phyloP scores from a whole-genome alignment of 2,888 invertebrate species.

The Spisula solida region DNA sequence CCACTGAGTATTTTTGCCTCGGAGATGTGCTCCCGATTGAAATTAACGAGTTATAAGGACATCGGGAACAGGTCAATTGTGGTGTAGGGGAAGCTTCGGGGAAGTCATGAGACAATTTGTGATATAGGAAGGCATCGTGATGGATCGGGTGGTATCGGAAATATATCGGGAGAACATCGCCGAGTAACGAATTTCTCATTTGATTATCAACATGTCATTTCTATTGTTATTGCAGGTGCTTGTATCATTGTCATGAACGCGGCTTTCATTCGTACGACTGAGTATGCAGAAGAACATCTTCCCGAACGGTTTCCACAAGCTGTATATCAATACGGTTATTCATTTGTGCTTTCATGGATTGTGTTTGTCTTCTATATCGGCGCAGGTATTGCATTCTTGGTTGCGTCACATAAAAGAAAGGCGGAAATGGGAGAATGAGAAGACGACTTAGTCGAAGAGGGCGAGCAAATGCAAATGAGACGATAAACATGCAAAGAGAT shows the following conservation, averaged over 20 bases:
- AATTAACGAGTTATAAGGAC: too few relatives aligned
- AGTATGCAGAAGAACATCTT: conserved; percentile 91
- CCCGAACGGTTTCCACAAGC: conserved; percentile 91
- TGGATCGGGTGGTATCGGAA: too few relatives aligned
- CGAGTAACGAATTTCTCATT: too few relatives aligned
- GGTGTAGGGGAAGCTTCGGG: too few relatives aligned
- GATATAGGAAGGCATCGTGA: too few relatives aligned
- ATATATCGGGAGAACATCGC: too few relatives aligned
- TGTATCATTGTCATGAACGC: conserved; percentile 94
- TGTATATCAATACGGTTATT: conserved; percentile 90
- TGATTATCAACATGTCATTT: neutral
- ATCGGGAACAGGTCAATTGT: too few relatives aligned
- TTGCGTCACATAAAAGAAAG: conserved; percentile 95
- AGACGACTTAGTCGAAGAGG: conserved; percentile 93
- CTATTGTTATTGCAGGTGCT: conserved; percentile 90
- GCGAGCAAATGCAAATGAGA: conserved; percentile 93
- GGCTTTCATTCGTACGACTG: conserved; percentile 92
- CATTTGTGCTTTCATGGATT: conserved; percentile 90
- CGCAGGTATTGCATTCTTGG: conserved; percentile 92
- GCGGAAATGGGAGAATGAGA: conserved; percentile 94
- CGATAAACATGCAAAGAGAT: conserved; percentile 76
- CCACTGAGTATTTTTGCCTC: too few relatives aligned
- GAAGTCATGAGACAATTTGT: too few relatives aligned
- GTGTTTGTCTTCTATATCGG: conserved; percentile 92
- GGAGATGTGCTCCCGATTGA: too few relatives aligned